phyloP scores from a whole-genome alignment of 2,797 vertebrate species.

The Pseudochirops corinnae region DNA sequence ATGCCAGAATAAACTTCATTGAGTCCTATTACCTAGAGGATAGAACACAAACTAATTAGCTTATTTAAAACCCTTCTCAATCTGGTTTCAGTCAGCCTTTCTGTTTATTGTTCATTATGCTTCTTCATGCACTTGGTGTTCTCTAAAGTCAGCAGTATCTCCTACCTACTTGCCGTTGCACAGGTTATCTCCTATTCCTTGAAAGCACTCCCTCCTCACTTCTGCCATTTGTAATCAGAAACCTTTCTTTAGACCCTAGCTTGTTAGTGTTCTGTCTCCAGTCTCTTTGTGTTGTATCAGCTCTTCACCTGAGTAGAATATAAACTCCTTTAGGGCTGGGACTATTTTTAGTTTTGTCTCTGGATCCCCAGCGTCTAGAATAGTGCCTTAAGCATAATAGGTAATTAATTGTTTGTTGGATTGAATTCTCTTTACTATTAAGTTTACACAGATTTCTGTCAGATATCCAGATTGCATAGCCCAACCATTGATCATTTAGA shows the following conservation, averaged over 20 bases:
- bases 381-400: background rate
- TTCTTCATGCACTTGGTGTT: background rate
- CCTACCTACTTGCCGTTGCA: background rate
- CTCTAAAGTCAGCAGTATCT: background rate
- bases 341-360: background rate
- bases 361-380: background rate
- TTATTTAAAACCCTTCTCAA: background rate
- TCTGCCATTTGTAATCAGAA: background rate
- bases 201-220: background rate
- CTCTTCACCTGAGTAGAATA: background rate
- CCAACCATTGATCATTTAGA: background rate
- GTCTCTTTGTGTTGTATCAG: background rate
- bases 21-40: background rate
- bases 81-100: background rate
- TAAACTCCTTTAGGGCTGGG: background rate
- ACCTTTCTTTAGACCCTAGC: background rate
- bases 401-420: background rate
- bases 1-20: background rate
- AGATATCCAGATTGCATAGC: background rate
- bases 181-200: background rate
- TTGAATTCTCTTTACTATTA: background rate
- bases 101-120: background rate
- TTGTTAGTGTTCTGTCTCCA: background rate
- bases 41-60: background rate
- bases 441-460: background rate